Conservation (phyloP, 2,888 invertebrate genomes). For the Pardosa pseudoannulata region DNA sequence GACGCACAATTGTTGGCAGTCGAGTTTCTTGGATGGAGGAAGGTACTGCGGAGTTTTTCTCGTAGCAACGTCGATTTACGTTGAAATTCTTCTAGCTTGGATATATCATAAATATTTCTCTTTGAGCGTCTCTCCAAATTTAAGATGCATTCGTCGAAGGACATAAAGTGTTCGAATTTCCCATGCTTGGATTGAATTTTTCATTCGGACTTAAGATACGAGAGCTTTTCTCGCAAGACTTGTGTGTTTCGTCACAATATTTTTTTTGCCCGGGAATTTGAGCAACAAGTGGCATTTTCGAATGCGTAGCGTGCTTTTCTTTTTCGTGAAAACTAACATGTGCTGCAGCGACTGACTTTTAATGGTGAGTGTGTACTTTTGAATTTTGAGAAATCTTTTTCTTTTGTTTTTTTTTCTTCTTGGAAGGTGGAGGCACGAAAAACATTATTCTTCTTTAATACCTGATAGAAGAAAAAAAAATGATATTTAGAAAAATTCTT, state of each 20-base stretch:
- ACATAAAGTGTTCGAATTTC: not conserved
- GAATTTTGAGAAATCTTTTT: too few relatives aligned
- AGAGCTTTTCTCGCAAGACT: conserved; percentile 33
- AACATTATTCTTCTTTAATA: too few relatives aligned
- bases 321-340: not conserved
- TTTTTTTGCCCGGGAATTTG: conserved; percentile 49
- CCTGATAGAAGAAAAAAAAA: too few relatives aligned
- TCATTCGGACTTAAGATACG: conserved; percentile 10
- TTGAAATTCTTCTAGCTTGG: not conserved
- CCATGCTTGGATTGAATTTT: not conserved
- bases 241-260: conserved; percentile 28
- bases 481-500: too few relatives aligned
- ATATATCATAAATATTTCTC: not conserved
- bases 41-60: not conserved
- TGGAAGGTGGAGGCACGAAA: too few relatives aligned
- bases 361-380: not conserved
- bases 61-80: not conserved
- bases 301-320: conserved; percentile 34
- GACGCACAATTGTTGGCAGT: conserved; percentile 33
- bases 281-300: conserved; percentile 25
- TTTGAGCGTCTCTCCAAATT: not conserved
- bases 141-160: not conserved
- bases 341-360: not conserved
- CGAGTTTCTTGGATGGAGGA: not conserved
- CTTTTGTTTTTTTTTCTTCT: too few relatives aligned